phyloP scores from a whole-genome alignment of 2,888 invertebrate genomes.

The Chrysina gloriosa region DNA sequence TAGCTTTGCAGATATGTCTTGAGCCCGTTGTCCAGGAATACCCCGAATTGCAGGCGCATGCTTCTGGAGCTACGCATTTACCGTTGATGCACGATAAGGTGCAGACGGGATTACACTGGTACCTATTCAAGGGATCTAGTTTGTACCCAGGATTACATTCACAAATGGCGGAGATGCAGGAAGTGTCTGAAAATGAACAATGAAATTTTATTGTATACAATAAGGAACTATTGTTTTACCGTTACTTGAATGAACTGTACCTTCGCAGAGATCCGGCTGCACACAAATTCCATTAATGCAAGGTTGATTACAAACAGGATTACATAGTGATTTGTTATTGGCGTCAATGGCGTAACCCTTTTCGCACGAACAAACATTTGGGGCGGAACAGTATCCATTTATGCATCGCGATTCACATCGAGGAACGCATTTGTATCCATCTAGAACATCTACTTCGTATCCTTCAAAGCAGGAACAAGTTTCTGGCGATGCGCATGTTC shows the following conservation, averaged over 20 bases:
- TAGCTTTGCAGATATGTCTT: constrained; percentile 42
- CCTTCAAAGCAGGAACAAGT: constrained; percentile 58
- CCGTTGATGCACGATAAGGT: constrained; percentile 44
- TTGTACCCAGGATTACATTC: constrained; percentile 55
- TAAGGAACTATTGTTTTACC: too few species aligned
- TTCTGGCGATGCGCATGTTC: constrained; percentile 51
- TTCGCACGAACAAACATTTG: constrained; percentile 49
- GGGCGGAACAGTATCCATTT: constrained; percentile 60
- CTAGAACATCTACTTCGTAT: constrained; percentile 33
- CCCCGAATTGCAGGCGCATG: constrained; percentile 44
- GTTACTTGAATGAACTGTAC: constrained; percentile 48
- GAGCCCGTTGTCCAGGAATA: constrained; percentile 38
- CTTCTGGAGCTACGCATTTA: constrained; percentile 43
- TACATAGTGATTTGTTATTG: constrained; percentile 44
- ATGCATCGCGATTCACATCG: constrained; percentile 66
- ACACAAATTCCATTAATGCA: constrained; percentile 55
- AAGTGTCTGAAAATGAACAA: constrained; percentile 30
- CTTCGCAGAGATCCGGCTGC: constrained; percentile 52
- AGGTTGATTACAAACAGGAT: constrained; percentile 50
- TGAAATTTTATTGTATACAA: too few species aligned
- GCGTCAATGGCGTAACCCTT: constrained; percentile 39
- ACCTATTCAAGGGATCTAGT: constrained; percentile 29
- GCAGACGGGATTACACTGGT: constrained; percentile 47
- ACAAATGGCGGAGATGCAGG: constrained; percentile 58
- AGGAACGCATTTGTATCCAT: constrained; percentile 58